A percentile compares a stretch with the other conserved stretches of the same genome.
Conservation (phyloP, 2,888 invertebrate genomes). For the Mesopsocus fuscifrons region DNA sequence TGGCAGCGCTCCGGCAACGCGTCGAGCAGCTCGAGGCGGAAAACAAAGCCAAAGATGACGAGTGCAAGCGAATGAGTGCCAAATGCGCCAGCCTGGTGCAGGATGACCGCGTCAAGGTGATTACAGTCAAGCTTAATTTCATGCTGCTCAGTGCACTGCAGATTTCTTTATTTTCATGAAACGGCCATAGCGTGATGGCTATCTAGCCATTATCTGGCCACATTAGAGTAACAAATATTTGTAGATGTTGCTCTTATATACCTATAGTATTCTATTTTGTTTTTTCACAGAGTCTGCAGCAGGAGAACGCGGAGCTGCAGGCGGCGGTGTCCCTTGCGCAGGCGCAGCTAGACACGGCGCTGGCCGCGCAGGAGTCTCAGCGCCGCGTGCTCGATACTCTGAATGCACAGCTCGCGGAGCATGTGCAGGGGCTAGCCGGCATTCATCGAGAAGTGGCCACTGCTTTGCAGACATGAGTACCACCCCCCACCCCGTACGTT, state of each 20-base stretch:
- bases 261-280: no score
- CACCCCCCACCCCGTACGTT: no score
- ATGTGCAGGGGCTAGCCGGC: slow-evolving; percentile 58
- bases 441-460: slow-evolving; percentile 69
- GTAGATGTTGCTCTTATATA: no score
- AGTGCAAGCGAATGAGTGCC: slow-evolving; percentile 38
- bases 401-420: slow-evolving; percentile 63
- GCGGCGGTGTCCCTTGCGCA: slow-evolving; percentile 54
- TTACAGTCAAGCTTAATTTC: slow-evolving; percentile 19
- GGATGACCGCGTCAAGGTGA: slow-evolving; percentile 22
- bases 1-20: slow-evolving; percentile 51
- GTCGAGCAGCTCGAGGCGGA: slow-evolving; percentile 69
- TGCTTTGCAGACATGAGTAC: slow-evolving; percentile 54
- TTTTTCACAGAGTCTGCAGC: slow-evolving; percentile 33
- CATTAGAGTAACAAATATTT: no score
- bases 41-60: slow-evolving; percentile 64
- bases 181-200: no score
- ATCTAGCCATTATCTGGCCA: no score
- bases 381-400: slow-evolving; percentile 60
- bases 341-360: slow-evolving; percentile 57
- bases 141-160: no score
- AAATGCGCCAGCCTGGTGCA: slow-evolving; percentile 21
- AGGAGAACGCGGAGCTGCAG: slow-evolving; percentile 43
- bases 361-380: slow-evolving; percentile 65
- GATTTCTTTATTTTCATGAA: no score